Evolutionary conservation across 1,140 invertebrate species (phyloP).

Genomic region (Pseudomyrmex gracilis): DNA sequence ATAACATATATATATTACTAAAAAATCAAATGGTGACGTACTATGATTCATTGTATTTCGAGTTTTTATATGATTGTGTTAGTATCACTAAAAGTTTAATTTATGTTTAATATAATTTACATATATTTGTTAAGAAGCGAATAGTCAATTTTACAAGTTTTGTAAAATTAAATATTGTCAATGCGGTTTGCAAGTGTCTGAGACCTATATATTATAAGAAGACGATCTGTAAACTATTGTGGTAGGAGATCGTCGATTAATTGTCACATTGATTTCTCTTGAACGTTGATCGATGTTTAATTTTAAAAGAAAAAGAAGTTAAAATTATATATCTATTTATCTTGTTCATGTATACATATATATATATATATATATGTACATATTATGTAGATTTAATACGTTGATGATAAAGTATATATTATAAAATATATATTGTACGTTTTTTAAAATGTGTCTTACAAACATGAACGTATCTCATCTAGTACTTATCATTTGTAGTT

Average conservation of each 20-base stretch:
- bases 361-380: neutral
- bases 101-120: no score
- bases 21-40: no score
- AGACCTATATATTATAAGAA: constrained; percentile 33
- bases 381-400: no score
- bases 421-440: no score
- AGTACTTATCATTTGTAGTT: neutral
- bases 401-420: no score
- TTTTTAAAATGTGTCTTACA: neutral
- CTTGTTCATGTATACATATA: neutral
- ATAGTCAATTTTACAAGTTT: neutral
- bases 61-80: neutral
- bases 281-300: neutral
- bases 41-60: no score
- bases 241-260: neutral
- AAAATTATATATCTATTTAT: neutral
- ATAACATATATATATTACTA: no score
- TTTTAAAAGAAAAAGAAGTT: neutral
- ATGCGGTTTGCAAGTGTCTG: neutral
- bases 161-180: neutral
- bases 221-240: constrained; percentile 64
- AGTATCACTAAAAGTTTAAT: no score
- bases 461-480: neutral
- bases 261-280: constrained; percentile 10
- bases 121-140: neutral